Base-by-base conservation (phyloP, 2,113 vertebrate species). In the Felis chaus region DNA sequence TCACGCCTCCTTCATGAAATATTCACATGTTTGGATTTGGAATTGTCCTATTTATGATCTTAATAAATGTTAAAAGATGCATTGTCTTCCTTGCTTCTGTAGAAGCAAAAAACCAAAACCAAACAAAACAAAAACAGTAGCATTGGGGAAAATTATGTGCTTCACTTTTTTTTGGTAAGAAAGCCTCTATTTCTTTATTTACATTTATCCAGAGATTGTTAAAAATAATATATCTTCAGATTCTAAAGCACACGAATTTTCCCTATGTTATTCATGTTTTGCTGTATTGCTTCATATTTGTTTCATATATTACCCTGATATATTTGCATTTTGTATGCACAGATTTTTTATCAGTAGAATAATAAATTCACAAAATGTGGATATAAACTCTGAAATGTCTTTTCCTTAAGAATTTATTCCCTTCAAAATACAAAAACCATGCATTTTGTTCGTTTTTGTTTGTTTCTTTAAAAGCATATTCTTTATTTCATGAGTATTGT, bases 401-500 rank as follows among this genome's bases (percentile, higher is more conserved):
- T 96, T 94, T 92, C 57, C 41, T 86, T 94, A 89, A 96, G 91
- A 96, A 97, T 96, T 1, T 87, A 82, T 36, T 95, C 33, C 45
- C 80, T 98, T 97, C 48, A 95, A 92, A 98, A 81, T 95, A 84
- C 4, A 92, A 97, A 97, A 97, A 74, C 0, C 27, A 16, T 76
- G 15, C 31, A 61, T 39, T 45, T 55, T 76, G 97, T 98, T 78
- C 78, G 10, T 85, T 94, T 95, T 97, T 98, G 90, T 98, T 65
- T 97, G 9, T 91, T 97, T 98, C 96, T 96, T 68, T 84, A 82
- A 83, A 31, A 96, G 89, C 29, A 48, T 71, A 73, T 92, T 98
- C 71, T 96, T 25, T 96, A 48, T 98, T 97, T 97, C n/a, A 71
- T 89, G 45, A 69, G 15, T 69, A 76, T 92, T 15, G 3, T 61